Base-by-base conservation (phyloP, 1,140 invertebrate genomes). In the Caenorhabditis inopinata region DNA sequence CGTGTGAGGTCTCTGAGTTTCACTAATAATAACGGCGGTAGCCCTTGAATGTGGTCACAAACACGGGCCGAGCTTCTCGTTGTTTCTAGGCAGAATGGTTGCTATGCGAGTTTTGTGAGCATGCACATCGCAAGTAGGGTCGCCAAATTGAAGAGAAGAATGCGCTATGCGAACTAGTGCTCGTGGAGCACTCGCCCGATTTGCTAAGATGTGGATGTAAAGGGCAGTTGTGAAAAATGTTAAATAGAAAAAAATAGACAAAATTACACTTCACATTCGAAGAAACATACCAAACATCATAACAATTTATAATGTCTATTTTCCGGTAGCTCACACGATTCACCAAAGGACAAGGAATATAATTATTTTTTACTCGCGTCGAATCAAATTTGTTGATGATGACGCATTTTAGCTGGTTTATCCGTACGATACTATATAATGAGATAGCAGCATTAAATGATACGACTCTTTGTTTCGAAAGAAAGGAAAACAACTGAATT, bases 21-120 rank as follows among this genome's bases (percentile, higher is more conserved):
- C 58, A 68, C 58, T 68, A 68, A 68, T 68, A 68, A 68, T 68
- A 68, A 68, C 58, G 58, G 58, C 32, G n/a, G 58, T 68, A 68
- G 58, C 32, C 29, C 58, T 42, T 21, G 32, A 32, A 32, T 32
- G 58, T 68, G 58, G 58, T 68, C 58, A 68, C 58, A 68, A 38
- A 68, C 53, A 53, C 49, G 23, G 23, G n/a, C 25, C 51, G 58
- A 32, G 58, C 58, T 68, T 68, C 58, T 68, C 58, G 58, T 68
- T 68, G 58, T 68, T 68, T 68, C 58, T 68, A 68, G 32, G 58
- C 58, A 27, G 32, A 68, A 38, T 68, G 58, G 58, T 68, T 68
- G 58, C 58, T 68, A 68, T 68, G 58, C 32, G 58, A 18, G 51
- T 32, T 32, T 68, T 9, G 58, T 0, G 32, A 68, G 58, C 58